phyloP scores from a whole-genome alignment of 2,797 vertebrate species.

The Paedocypris micromegethes region DNA sequence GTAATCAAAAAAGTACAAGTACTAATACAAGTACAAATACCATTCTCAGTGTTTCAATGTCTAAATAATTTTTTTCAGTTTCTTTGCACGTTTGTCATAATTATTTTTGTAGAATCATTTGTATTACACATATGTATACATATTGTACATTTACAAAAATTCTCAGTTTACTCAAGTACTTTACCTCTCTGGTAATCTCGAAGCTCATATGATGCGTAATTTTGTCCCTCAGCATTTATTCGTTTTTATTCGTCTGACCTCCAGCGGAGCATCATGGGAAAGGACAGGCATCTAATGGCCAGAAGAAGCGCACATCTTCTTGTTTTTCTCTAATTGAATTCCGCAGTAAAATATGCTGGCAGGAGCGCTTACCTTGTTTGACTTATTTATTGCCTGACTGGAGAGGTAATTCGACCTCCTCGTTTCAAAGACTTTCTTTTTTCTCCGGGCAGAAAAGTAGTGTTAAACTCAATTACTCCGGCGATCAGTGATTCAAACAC shows the following conservation, averaged over 20 bases:
- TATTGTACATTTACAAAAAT: too few species aligned
- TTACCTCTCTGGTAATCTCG: too few species aligned
- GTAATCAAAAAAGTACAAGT: too few species aligned
- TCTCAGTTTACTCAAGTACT: too few species aligned
- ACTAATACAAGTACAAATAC: too few species aligned
- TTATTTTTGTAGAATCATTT: too few species aligned
- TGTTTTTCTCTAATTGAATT: conserved; percentile 74
- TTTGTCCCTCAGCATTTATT: conserved; percentile 32
- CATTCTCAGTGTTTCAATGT: too few species aligned
- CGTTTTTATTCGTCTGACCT: conserved; percentile 12
- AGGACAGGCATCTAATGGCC: conserved; percentile 51
- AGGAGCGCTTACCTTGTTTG: conserved; percentile 77
- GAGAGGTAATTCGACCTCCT: conserved; percentile 76
- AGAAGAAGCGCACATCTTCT: conserved; percentile 52
- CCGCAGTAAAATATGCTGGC: conserved; percentile 71
- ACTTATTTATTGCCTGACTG: conserved; percentile 81
- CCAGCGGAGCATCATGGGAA: conserved; percentile 50
- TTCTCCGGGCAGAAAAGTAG: conserved; percentile 68
- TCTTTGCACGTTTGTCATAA: too few species aligned
- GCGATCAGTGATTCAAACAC: conserved; percentile 74
- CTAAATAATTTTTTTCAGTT: too few species aligned
- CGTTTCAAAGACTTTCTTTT: conserved; percentile 69
- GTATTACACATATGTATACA: too few species aligned
- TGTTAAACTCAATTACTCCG: conserved; percentile 76
- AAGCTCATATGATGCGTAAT: conserved; percentile 41